Evolutionary conservation across 2,888 invertebrate species (phyloP).

Genomic region (Drosophila buzzatii): DNA sequence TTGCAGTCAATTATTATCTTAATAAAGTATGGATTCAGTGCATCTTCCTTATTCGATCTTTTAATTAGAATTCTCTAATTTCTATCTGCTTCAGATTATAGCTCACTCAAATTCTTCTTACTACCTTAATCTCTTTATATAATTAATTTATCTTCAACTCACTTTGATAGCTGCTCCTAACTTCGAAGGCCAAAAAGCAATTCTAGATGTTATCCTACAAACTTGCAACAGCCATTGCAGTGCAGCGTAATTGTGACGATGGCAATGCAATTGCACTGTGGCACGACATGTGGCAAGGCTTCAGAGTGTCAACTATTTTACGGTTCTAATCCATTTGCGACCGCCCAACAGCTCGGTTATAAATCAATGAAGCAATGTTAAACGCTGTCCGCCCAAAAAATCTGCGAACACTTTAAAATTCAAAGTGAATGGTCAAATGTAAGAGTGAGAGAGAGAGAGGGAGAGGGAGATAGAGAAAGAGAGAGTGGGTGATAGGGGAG

Average conservation of each 20-base stretch:
- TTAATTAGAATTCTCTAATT: too few species aligned
- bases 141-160: background rate
- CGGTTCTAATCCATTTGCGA: conserved; percentile 65
- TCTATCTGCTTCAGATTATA: background rate
- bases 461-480: background rate
- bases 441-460: background rate
- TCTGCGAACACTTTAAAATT: conserved; percentile 60
- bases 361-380: conserved; percentile 59
- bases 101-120: background rate
- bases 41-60: too few species aligned
- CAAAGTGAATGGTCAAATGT: conserved; percentile 60
- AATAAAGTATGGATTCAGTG: too few species aligned
- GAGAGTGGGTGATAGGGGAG: background rate
- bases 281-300: conserved; percentile 21
- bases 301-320: conserved; percentile 57
- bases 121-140: background rate
- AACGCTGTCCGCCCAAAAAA: conserved; percentile 49
- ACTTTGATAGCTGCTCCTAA: too few species aligned
- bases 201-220: background rate
- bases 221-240: background rate
- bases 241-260: conserved; percentile 3
- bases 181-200: background rate
- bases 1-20: too few species aligned
- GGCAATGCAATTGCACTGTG: conserved; percentile 1
- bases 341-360: conserved; percentile 39